A percentile compares a stretch with the other conserved stretches of the same genome.
Conservation (phyloP, 2,113 vertebrate species). For the Passer domesticus region DNA sequence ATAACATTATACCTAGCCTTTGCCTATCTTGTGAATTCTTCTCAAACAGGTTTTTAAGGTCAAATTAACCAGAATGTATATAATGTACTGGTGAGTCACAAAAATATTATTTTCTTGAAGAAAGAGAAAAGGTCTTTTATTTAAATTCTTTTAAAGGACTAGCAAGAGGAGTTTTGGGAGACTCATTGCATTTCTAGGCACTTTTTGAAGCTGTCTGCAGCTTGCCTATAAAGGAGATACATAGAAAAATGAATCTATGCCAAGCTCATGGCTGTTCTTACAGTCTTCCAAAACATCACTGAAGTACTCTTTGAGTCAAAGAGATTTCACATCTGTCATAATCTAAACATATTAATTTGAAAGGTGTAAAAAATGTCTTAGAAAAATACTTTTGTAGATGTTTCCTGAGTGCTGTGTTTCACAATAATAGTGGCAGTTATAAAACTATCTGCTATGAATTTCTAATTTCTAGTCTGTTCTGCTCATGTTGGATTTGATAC, state of each 20-base stretch:
- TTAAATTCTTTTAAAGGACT: not conserved
- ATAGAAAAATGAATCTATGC: not conserved
- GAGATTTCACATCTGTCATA: slow-evolving; percentile 33
- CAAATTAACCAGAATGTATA: not conserved
- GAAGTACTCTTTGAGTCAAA: slow-evolving; percentile 26
- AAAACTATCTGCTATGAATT: not conserved
- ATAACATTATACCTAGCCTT: not conserved
- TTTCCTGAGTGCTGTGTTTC: not conserved
- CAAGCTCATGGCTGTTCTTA: not conserved
- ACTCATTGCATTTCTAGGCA: not conserved
- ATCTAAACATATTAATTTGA: slow-evolving; percentile 17
- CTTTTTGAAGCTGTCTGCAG: not conserved
- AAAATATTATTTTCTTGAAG: not conserved
- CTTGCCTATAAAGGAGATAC: not conserved
- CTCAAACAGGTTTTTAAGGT: not conserved
- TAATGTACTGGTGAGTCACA: not conserved
- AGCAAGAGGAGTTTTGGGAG: not conserved
- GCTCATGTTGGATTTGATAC: not conserved
- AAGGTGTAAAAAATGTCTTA: slow-evolving; percentile 31
- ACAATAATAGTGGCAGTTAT: not conserved
- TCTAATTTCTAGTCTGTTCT: not conserved
- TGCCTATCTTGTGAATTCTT: not conserved
- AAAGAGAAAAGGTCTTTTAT: not conserved
- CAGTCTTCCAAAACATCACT: not conserved
- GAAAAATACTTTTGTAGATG: not conserved